A percentile compares a stretch with the other conserved stretches of the same genome.
Evolutionary conservation across 2,797 vertebrate species (phyloP).

Genomic region (Cygnus olor): DNA sequence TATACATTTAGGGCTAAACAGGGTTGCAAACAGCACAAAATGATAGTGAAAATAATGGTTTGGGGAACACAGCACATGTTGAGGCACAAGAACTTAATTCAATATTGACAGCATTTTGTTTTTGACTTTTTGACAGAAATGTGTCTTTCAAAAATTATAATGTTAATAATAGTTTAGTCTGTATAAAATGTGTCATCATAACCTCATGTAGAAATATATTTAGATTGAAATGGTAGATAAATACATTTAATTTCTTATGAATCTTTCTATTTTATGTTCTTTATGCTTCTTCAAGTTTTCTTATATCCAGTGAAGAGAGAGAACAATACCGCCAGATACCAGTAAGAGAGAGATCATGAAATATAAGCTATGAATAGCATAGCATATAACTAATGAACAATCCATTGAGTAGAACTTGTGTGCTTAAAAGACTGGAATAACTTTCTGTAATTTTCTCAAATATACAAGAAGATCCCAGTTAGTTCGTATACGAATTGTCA

Average conservation of each 20-base stretch:
- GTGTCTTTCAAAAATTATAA: not conserved
- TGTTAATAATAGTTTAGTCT: not conserved
- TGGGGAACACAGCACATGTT: not conserved
- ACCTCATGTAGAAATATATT: not conserved
- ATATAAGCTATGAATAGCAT: not conserved
- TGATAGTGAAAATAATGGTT: not conserved
- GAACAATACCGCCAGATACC: not conserved
- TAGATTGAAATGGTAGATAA: not conserved
- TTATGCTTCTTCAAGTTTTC: not conserved
- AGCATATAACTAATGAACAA: not conserved
- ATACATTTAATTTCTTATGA: not conserved
- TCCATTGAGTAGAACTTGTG: not conserved
- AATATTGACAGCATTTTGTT: not conserved
- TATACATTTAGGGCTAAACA: not conserved
- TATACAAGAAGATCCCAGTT: rapidly evolving
- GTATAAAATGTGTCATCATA: not conserved
- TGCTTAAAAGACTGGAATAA: not conserved
- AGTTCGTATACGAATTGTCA: not conserved
- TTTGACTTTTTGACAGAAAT: not conserved
- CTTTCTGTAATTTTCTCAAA: not conserved
- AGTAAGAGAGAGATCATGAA: not conserved
- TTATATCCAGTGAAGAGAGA: not conserved
- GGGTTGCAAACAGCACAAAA: not conserved
- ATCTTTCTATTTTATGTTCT: not conserved
- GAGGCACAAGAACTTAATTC: not conserved